Conservation (phyloP, 1,140 invertebrate genomes). For the Cotesia vestalis region DNA sequence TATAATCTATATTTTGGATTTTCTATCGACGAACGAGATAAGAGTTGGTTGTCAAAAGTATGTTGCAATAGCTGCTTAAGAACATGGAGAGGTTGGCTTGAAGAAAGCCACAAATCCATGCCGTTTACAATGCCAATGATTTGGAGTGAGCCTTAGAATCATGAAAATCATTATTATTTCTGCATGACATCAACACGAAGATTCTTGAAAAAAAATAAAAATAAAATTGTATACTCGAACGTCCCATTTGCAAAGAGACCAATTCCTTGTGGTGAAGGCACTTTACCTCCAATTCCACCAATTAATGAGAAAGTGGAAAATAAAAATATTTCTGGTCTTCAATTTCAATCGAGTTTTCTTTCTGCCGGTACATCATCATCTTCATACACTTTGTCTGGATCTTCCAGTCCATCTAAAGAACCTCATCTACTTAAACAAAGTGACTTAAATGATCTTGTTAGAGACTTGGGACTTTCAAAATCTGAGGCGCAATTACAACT, state of each 20-base stretch:
- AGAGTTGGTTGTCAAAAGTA: conserved; percentile 40
- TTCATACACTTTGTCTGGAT: conserved; percentile 8
- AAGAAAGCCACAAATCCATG: conserved; percentile 32
- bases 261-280: conserved; percentile 11
- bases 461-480: too few relatives aligned
- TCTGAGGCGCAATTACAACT: too few relatives aligned
- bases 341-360: conserved; percentile 8
- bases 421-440: conserved; percentile 34
- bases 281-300: conserved; percentile 3
- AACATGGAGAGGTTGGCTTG: conserved; percentile 34
- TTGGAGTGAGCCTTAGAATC: conserved; percentile 44
- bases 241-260: conserved; percentile 5
- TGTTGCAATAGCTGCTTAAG: conserved; percentile 32
- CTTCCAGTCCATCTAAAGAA: conserved; percentile 9
- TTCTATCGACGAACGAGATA: conserved; percentile 38
- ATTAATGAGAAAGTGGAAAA: neutral
- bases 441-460: conserved; percentile 2
- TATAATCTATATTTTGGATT: conserved; percentile 40
- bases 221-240: neutral
- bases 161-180: too few relatives aligned
- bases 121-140: conserved; percentile 46
- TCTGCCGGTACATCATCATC: conserved; percentile 6
- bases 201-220: conserved; percentile 21
- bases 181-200: conserved; percentile 24
- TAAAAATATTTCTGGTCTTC: conserved; percentile 12